phyloP scores from a whole-genome alignment of 2,797 vertebrate species.

The Sebastes itinus region DNA sequence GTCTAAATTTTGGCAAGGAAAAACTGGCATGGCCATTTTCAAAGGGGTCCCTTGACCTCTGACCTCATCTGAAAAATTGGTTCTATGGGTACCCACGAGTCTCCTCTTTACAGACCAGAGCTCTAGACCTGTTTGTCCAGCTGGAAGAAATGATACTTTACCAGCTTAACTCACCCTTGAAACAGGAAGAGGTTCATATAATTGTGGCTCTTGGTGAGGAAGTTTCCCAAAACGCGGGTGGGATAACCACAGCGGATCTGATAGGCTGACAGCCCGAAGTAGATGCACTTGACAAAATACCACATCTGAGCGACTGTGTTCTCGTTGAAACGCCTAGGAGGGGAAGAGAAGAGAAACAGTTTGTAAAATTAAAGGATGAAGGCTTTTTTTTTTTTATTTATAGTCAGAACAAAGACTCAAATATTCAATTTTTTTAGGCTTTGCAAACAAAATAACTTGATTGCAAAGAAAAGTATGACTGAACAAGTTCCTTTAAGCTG shows the following conservation, averaged over 20 bases:
- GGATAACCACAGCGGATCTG: slow-evolving; percentile 99
- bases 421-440: background rate
- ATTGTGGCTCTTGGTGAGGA: slow-evolving; percentile 99
- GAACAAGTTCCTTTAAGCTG: background rate
- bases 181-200: slow-evolving; percentile 99
- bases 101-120: background rate
- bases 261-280: slow-evolving; percentile 99
- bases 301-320: slow-evolving; percentile 97
- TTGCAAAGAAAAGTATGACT: background rate
- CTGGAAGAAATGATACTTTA: slow-evolving; percentile 27
- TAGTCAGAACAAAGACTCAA: background rate
- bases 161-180: slow-evolving; percentile 89
- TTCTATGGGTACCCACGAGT: no score
- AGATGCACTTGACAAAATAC: slow-evolving; percentile 99
- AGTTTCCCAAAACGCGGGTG: slow-evolving; percentile 97
- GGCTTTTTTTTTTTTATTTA: background rate
- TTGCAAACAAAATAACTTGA: background rate
- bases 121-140: slow-evolving; percentile 35
- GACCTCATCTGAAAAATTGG: background rate
- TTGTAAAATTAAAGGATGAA: background rate
- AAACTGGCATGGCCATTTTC: background rate
- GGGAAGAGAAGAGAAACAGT: slow-evolving; percentile 12
- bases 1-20: background rate
- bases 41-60: background rate
- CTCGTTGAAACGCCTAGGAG: slow-evolving; percentile 92